Conservation (phyloP, 2,113 vertebrate genomes). For the Colius striatus region DNA sequence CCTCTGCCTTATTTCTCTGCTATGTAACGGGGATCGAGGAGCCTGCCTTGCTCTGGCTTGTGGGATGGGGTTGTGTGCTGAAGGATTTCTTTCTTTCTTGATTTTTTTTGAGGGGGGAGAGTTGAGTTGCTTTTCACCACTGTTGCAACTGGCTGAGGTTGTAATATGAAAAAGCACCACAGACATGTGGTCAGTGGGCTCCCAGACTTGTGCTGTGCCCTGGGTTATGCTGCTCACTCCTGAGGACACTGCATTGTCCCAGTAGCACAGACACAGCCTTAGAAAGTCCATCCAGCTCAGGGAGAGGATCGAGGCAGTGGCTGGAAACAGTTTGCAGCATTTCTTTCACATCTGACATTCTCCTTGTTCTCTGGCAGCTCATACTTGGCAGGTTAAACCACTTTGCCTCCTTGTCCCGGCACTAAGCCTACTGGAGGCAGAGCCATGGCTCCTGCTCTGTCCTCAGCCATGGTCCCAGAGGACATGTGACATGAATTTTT, state of each 20-base stretch:
- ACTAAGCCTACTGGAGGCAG: background rate
- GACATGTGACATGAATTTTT: background rate
- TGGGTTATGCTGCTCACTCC: background rate
- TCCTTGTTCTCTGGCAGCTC: background rate
- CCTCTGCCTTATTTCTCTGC: background rate
- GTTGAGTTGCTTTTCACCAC: background rate
- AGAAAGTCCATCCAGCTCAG: background rate
- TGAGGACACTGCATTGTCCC: background rate
- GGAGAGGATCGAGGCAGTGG: background rate
- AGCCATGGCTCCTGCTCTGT: background rate
- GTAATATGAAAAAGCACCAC: rapidly evolving
- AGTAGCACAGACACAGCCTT: background rate
- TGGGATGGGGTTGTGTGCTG: rapidly evolving
- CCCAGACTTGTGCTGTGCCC: background rate
- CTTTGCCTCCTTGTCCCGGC: background rate
- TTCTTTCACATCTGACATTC: background rate
- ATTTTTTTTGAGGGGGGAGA: too few relatives aligned
- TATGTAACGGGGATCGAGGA: background rate
- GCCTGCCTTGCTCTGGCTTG: background rate
- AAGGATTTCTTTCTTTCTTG: background rate
- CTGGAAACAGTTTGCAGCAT: background rate
- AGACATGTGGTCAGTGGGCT: background rate
- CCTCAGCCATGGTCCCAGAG: background rate
- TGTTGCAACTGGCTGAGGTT: background rate
- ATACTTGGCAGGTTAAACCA: background rate